Base-by-base conservation (phyloP, 2,888 invertebrate species). In the Listrodromus nycthemerus region DNA sequence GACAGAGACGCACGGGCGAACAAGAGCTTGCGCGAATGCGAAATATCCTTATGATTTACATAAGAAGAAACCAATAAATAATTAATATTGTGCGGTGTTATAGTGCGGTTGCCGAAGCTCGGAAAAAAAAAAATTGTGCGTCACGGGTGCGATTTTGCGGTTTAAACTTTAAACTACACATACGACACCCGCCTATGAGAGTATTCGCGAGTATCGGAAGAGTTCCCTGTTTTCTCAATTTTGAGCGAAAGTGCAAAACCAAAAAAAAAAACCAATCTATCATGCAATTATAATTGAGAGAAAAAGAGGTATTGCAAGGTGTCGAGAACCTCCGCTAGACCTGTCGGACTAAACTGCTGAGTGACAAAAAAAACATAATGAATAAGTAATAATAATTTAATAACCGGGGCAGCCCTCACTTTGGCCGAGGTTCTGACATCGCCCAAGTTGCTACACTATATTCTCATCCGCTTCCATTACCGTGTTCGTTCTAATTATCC, bases 251-350 rank as follows among this genome's bases (percentile, higher is more conserved):
- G 24, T 67, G 24, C 37, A 41, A 73, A 63, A 78, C 16, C 37
- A 10, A 67, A 24, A 37, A 66, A 74, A 37, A 58, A 50, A 50
- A n/a, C 55, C 24, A 24, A 55, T 13, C 13, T 55, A 13, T 55
- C 1, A 21, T 4, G 55, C 55, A 55, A 55, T 24, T 55, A 24
- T 24, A 55, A 24, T 55, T 55, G 24, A 63, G 48, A 50, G 52
- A 33, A 80, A 69, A 66, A 19, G 33, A 58, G 33, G 69, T 8
- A 45, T 48, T 16, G 19, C 61, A 81, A 77, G 87, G 87, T 88
- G 91, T 88, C 91, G 90, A 85, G 92, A 93, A 93, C 89, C 92
- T 92, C 92, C 92, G 92, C 92, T 92, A 93, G 92, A 93, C 92
- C 88, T 88, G 86, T 4, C 87, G 88, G 88, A 86, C 86, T 58